Evolutionary conservation across 2,888 invertebrate genomes (phyloP).

Genomic region (Eupithecia subumbrata): DNA sequence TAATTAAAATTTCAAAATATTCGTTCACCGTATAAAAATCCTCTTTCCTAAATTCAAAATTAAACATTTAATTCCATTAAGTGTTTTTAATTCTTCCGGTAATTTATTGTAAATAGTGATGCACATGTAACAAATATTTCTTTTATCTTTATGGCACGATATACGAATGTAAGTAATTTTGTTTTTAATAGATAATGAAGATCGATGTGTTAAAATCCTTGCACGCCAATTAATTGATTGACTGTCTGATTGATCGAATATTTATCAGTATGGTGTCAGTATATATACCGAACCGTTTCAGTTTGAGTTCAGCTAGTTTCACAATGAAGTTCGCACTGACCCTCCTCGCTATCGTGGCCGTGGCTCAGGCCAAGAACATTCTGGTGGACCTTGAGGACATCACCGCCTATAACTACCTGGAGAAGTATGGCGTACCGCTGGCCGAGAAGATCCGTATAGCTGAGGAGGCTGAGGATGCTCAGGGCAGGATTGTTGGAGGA

Average conservation of each 20-base stretch:
- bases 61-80: too few relatives aligned
- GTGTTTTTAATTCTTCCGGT: too few relatives aligned
- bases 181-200: background rate
- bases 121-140: too few relatives aligned
- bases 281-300: background rate
- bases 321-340: slow-evolving; percentile 37
- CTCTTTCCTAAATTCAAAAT: too few relatives aligned
- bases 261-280: background rate
- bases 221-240: background rate
- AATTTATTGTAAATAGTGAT: too few relatives aligned
- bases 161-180: background rate
- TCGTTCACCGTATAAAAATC: too few relatives aligned
- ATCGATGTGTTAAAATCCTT: background rate
- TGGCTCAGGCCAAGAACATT: slow-evolving; percentile 33
- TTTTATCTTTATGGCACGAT: too few relatives aligned
- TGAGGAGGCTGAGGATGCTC: slow-evolving; percentile 43
- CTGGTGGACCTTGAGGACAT: slow-evolving; percentile 34
- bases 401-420: slow-evolving; percentile 52
- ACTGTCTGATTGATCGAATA: background rate
- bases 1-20: too few relatives aligned
- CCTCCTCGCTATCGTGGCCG: slow-evolving; percentile 41
- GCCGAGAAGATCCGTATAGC: slow-evolving; percentile 50
- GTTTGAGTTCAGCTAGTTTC: background rate
- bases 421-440: slow-evolving; percentile 50
- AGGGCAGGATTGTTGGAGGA: slow-evolving; percentile 54